Conservation (phyloP, 2,888 invertebrate genomes). For the Caenorhabditis imperialis region DNA sequence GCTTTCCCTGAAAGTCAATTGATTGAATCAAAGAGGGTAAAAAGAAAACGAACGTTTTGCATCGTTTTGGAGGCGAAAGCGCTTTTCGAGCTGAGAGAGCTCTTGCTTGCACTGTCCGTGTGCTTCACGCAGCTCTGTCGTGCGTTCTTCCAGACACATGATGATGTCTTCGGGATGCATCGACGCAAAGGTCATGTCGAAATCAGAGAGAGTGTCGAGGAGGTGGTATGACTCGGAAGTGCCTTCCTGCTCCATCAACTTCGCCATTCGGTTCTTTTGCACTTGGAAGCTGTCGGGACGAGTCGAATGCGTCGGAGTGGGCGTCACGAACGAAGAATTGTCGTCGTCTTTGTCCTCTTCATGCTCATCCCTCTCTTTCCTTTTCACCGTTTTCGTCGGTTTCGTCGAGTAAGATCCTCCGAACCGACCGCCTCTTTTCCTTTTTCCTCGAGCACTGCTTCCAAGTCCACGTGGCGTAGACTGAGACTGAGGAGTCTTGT, state of each 20-base stretch:
- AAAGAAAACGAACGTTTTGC: constrained; percentile 16
- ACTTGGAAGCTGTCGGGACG: constrained; percentile 11
- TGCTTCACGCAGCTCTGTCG: constrained; percentile 6
- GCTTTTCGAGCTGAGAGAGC: constrained; percentile 1
- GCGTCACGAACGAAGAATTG: too few species aligned
- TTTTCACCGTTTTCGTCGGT: neutral
- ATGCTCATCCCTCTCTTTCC: neutral
- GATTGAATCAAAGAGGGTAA: neutral
- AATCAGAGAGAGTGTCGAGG: neutral
- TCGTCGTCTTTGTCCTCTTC: constrained; percentile 11
- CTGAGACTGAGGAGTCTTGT: neutral
- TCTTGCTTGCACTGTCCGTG: neutral
- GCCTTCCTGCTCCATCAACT: constrained; percentile 2
- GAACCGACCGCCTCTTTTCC: constrained; percentile 12
- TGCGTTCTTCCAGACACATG: constrained; percentile 14
- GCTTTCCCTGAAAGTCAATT: constrained; percentile 4
- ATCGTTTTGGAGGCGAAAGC: neutral
- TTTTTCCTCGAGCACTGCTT: constrained; percentile 9
- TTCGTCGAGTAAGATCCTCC: neutral
- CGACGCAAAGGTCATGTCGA: neutral
- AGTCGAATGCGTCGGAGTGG: neutral
- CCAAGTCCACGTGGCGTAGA: neutral
- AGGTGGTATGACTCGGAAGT: neutral
- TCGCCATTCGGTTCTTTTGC: constrained; percentile 17
- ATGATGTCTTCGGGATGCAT: constrained; percentile 2